phyloP scores from a whole-genome alignment of 2,888 invertebrate species.

The Thereva nobilitata region DNA sequence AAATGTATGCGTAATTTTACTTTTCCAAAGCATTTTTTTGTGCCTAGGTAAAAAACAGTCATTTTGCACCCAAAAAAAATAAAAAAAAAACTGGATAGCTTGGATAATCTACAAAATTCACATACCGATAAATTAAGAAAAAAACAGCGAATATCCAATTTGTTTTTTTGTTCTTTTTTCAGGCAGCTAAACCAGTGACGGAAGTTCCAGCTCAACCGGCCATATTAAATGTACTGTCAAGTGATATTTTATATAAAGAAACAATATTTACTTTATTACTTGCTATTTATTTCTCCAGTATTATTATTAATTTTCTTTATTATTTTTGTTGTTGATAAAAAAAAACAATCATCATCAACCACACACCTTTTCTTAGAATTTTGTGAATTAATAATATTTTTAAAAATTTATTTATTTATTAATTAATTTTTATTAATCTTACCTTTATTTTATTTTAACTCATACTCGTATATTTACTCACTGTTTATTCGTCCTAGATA shows the following conservation, averaged over 20 bases:
- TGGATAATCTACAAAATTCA: constrained; percentile 8
- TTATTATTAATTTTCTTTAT: not conserved
- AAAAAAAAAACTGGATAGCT: constrained; percentile 11
- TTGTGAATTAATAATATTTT: constrained; percentile 6
- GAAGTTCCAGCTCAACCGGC: constrained; percentile 65
- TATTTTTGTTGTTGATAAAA: constrained; percentile 15
- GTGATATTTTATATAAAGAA: constrained; percentile 25
- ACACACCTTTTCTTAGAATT: constrained; percentile 12
- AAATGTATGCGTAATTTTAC: not conserved
- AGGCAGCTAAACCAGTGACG: constrained; percentile 72
- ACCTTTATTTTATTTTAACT: no score
- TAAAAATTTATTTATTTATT: no score
- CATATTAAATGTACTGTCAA: constrained; percentile 58
- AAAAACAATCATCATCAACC: constrained; percentile 8
- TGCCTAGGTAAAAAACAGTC: constrained; percentile 11
- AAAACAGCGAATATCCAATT: constrained; percentile 35
- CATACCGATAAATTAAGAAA: constrained; percentile 26
- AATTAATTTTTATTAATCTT: no score
- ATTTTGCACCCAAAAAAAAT: constrained; percentile 14
- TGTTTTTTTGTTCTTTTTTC: constrained; percentile 61
- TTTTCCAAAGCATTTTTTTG: constrained; percentile 12
- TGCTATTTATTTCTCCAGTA: constrained; percentile 38
- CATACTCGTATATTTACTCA: no score
- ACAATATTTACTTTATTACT: constrained; percentile 24
- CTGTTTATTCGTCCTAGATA: no score